A percentile compares a stretch with the other conserved stretches of the same genome.
Evolutionary conservation across 2,888 invertebrate species (phyloP).

Genomic region (Enoplolaimus lenunculus): DNA sequence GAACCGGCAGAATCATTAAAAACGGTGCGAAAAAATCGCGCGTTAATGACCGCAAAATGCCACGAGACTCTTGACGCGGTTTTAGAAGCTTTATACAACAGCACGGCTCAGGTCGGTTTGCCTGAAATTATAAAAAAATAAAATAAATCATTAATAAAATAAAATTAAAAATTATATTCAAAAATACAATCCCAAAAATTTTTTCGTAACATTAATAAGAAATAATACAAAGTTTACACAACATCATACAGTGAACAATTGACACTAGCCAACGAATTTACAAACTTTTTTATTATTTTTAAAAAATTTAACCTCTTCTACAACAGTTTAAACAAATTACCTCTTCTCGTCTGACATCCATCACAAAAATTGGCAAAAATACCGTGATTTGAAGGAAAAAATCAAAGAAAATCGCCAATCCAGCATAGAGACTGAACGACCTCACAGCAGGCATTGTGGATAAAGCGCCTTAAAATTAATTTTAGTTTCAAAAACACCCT

Average conservation of each 20-base stretch:
- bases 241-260: neutral
- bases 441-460: slow-evolving; percentile 95
- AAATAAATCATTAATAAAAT: neutral
- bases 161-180: slow-evolving; percentile 1
- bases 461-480: slow-evolving; percentile 64
- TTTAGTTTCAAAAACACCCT: too few species aligned
- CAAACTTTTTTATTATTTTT: too few species aligned
- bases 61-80: slow-evolving; percentile 41
- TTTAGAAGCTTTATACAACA: slow-evolving; percentile 57
- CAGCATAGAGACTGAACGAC: slow-evolving; percentile 91
- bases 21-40: slow-evolving; percentile 56
- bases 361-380: slow-evolving; percentile 75
- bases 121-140: slow-evolving; percentile 38
- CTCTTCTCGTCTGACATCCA: slow-evolving; percentile 67
- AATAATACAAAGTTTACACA: neutral
- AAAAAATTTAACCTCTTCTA: too few species aligned
- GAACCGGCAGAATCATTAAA: slow-evolving; percentile 39
- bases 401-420: slow-evolving; percentile 80
- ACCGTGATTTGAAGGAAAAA: slow-evolving; percentile 89
- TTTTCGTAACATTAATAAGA: neutral
- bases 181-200: neutral
- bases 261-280: too few species aligned
- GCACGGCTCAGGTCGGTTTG: slow-evolving; percentile 60
- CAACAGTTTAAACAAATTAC: slow-evolving; percentile 35
- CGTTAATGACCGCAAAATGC: slow-evolving; percentile 69